Evolutionary conservation across 2,113 vertebrate species (phyloP).

Genomic region (Willisornis vidua): DNA sequence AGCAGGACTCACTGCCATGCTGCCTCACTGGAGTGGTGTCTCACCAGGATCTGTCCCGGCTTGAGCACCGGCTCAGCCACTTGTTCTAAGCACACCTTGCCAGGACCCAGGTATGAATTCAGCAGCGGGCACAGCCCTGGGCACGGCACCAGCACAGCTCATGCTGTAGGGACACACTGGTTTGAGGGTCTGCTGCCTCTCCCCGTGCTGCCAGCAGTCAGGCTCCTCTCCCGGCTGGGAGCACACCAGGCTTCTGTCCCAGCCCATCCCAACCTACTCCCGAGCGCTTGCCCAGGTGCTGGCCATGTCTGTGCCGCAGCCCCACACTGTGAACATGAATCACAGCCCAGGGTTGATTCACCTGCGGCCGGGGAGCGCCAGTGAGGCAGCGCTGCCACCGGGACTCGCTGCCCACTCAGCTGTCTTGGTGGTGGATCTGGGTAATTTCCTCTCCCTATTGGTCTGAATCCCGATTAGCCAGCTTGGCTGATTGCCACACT

Average conservation of each 20-base stretch:
- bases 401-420: background rate
- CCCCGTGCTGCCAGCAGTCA: rapidly evolving
- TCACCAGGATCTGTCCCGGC: background rate
- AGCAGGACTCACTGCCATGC: rapidly evolving
- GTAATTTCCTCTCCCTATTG: background rate
- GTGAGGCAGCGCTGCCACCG: background rate
- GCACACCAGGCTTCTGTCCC: background rate
- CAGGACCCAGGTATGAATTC: background rate
- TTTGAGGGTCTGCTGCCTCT: background rate
- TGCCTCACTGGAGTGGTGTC: background rate
- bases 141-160: rapidly evolving
- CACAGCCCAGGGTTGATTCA: background rate
- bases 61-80: rapidly evolving
- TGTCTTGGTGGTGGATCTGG: background rate
- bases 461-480: background rate
- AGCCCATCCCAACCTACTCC: background rate
- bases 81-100: rapidly evolving
- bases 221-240: background rate
- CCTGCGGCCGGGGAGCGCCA: background rate
- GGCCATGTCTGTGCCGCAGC: background rate
- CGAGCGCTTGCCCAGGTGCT: background rate
- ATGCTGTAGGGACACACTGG: rapidly evolving
- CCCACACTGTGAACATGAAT: background rate
- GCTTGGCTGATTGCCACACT: background rate
- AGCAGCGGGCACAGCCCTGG: background rate